These are phyloP conservation scores for Cheilinus undulatus DNA, from an alignment of 2,113 vertebrate genomes.

Conservation along the genomic window DNA sequence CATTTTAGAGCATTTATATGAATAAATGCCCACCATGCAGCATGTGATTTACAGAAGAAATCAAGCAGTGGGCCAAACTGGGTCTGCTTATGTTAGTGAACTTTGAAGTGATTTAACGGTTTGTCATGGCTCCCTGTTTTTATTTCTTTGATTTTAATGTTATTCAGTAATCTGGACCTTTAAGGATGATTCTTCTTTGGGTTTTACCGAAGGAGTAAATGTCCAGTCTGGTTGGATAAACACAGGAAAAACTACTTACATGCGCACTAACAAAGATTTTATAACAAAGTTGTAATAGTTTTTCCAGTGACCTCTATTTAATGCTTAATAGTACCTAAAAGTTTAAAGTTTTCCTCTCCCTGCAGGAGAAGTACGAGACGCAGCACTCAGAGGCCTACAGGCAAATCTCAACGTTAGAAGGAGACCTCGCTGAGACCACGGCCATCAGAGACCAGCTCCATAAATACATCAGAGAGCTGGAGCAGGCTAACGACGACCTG, in stretches of 20 bases:
- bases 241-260: no score
- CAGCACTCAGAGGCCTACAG: slow-evolving; percentile 90
- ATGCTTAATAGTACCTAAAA: no score
- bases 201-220: background rate
- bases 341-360: background rate
- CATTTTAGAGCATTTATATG: background rate
- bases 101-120: background rate
- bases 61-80: no score
- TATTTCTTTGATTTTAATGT: background rate
- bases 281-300: no score
- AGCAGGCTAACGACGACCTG: slow-evolving; percentile 96
- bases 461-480: slow-evolving; percentile 94
- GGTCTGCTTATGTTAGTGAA: background rate
- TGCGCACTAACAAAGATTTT: no score
- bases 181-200: no score
- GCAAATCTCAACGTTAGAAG: slow-evolving; percentile 90
- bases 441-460: slow-evolving; percentile 93
- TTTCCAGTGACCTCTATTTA: no score
- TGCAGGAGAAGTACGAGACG: slow-evolving; percentile 91
- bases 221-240: background rate
- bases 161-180: background rate
- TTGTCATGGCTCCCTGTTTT: background rate
- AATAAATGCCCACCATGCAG: background rate
- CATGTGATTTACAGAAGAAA: background rate
- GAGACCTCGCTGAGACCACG: slow-evolving; percentile 90